A percentile compares a stretch with the other conserved stretches of the same genome.
Evolutionary conservation across 92 coral and sea anemone species (phyloP).

Genomic region (Siderastrea siderea): DNA sequence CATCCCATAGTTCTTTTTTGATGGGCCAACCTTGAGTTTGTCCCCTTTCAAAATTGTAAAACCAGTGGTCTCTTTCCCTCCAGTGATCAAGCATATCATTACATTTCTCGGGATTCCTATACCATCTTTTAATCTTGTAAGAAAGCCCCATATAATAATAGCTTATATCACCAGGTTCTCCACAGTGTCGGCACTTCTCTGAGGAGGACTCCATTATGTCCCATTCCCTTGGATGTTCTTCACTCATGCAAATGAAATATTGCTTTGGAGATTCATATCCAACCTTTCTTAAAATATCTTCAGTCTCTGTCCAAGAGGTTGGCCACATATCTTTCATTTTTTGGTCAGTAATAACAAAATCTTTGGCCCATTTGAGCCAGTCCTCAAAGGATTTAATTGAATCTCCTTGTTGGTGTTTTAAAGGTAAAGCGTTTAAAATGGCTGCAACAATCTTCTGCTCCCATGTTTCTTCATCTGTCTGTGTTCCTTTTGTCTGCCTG

Average conservation of each 20-base stretch:
- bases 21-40: constrained; percentile 71
- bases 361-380: constrained; percentile 74
- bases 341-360: constrained; percentile 72
- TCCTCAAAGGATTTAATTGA: constrained; percentile 77
- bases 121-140: constrained; percentile 61
- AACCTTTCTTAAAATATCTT: constrained; percentile 56
- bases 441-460: constrained; percentile 68
- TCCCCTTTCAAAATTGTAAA: constrained; percentile 45
- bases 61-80: constrained; percentile 77
- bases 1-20: constrained; percentile 77
- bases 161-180: constrained; percentile 60
- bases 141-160: constrained; percentile 68
- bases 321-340: constrained; percentile 69
- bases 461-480: constrained; percentile 66
- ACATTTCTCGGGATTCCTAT: constrained; percentile 51
- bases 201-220: constrained; percentile 71
- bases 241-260: constrained; percentile 71
- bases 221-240: constrained; percentile 66
- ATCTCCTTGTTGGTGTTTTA: constrained; percentile 75
- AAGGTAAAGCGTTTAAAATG: constrained; percentile 69
- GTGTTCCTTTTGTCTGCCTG: constrained; percentile 6
- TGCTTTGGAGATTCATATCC: constrained; percentile 74
- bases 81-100: constrained; percentile 76
- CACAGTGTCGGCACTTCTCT: constrained; percentile 71
- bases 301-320: constrained; percentile 73